Percentiles rank a stretch among this genome's conserved stretches.
These are phyloP conservation scores for Melanotaenia nigrans DNA, from an alignment of 2,797 vertebrate species.

Conservation along the genomic window DNA sequence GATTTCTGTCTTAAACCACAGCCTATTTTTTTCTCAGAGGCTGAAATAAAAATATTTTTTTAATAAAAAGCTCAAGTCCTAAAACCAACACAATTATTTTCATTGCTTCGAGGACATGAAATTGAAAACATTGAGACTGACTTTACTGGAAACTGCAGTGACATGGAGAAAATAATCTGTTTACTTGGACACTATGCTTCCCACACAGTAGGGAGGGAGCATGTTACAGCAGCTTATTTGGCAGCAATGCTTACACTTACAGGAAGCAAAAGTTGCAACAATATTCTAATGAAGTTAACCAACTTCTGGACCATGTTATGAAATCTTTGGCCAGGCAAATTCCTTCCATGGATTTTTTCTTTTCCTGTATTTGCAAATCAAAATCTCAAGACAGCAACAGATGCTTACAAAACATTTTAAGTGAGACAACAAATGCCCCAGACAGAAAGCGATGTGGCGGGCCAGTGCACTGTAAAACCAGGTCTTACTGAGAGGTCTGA, in stretches of 20 bases:
- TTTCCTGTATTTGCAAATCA: conserved; percentile 44
- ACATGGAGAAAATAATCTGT: conserved; percentile 24
- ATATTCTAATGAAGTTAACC: conserved; percentile 6
- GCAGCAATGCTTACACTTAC: background rate
- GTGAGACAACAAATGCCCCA: conserved; percentile 43
- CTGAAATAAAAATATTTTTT: background rate
- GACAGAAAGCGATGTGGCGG: background rate
- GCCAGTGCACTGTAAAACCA: conserved; percentile 36
- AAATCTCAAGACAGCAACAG: conserved; percentile 47
- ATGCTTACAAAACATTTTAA: background rate
- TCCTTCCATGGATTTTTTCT: conserved; percentile 27
- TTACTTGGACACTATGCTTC: background rate
- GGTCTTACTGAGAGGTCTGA: conserved; percentile 38
- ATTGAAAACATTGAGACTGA: conserved; percentile 24
- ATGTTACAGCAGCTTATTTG: conserved; percentile 30
- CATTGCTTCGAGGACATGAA: conserved; percentile 25
- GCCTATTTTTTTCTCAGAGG: background rate
- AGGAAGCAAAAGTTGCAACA: conserved; percentile 1
- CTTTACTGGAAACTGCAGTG: conserved; percentile 25
- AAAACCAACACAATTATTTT: conserved; percentile 2
- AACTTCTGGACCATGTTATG: conserved; percentile 17
- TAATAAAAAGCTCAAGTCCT: conserved; percentile 1
- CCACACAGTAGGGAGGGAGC: background rate
- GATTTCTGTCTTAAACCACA: background rate
- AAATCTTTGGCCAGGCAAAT: conserved; percentile 22